Base-by-base conservation (phyloP, 2,888 invertebrate genomes). In the Erebia palarica region DNA sequence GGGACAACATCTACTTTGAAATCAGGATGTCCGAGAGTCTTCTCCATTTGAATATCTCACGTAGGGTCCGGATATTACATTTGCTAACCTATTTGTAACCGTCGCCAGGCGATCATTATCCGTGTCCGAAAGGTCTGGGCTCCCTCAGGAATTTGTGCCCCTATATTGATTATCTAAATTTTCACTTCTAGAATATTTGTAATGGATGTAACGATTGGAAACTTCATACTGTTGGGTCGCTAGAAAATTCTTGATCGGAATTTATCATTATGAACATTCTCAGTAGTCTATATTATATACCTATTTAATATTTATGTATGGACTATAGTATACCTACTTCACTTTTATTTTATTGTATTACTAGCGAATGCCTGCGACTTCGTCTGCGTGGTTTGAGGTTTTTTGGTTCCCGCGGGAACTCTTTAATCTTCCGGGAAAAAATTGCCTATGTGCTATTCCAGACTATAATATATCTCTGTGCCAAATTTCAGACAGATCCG, bases 71-170 rank as follows among this genome's bases (percentile, higher is more conserved):
- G 90, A 92, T 92, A 92, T 93, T 93, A 90, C 91, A 92, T 92
- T 92, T 87, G 91, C 90, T 90, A 87, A 88, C 86, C 90, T 91
- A 93, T 92, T 93, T 93, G 92, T 93, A 92, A 82, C 90, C 91
- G 92, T 92, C 82, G 83, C 81, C 84, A 85, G 88, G 82, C 83
- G 82, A 91, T 92, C 92, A 92, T 92, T 92, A 92, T 91, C 89
- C 89, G 79, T 90, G 91, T 89, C 87, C 83, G 85, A 82, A 84
- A 83, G 81, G 85, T 82, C 90, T 86, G 87, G 88, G 85, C 81
- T 79, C 86, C 84, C 80, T 77, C 74, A 78, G 76, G 77, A 77
- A 78, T 78, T 79, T 85, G 86, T 86, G 84, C 83, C 84, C 83
- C 75, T 81, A 86, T 86, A 90, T 89, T 88, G 91, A 91, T 91